A percentile compares a stretch with the other conserved stretches of the same genome.
These are phyloP conservation scores for Salvelinus alpinus DNA, from an alignment of 2,113 vertebrate species.

Conservation along the genomic window DNA sequence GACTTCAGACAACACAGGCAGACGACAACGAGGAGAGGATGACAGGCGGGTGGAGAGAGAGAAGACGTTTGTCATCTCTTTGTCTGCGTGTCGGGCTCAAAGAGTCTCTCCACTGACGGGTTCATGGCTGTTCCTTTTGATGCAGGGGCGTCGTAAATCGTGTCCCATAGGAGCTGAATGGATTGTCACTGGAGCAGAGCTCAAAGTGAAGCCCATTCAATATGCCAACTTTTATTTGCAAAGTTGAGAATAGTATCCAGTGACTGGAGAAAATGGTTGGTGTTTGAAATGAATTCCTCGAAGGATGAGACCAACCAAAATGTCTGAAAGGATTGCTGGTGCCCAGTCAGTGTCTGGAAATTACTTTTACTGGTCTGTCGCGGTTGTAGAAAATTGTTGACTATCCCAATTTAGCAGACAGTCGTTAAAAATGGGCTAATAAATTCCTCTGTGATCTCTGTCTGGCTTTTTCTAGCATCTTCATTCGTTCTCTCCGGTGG, in stretches of 20 bases:
- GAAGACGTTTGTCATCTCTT: background rate
- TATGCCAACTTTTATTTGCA: background rate
- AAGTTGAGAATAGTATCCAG: background rate
- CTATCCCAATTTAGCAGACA: too few species aligned
- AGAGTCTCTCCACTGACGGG: background rate
- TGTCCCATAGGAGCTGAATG: slow-evolving; percentile 1
- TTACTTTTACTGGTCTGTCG: slow-evolving; percentile 1
- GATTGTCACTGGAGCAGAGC: background rate
- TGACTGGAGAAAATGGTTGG: background rate
- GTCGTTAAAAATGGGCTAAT: too few species aligned
- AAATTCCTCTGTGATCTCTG: too few species aligned
- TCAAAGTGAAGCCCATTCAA: background rate
- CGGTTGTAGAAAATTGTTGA: background rate
- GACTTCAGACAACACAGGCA: background rate
- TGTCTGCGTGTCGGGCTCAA: slow-evolving; percentile 4
- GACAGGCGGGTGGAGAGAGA: slow-evolving; percentile 7
- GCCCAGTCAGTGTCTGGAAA: background rate
- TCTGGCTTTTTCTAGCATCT: too few species aligned
- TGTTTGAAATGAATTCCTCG: background rate
- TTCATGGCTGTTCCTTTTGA: slow-evolving; percentile 12
- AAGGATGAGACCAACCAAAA: background rate
- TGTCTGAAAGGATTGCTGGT: background rate
- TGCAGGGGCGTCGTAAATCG: slow-evolving; percentile 14
- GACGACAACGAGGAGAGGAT: slow-evolving; percentile 2
- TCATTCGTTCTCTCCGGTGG: too few species aligned